Evolutionary conservation across 1,140 invertebrate species (phyloP), one percentile per base, ranked within the genome.

Genomic region (Bombus superbus): DNA sequence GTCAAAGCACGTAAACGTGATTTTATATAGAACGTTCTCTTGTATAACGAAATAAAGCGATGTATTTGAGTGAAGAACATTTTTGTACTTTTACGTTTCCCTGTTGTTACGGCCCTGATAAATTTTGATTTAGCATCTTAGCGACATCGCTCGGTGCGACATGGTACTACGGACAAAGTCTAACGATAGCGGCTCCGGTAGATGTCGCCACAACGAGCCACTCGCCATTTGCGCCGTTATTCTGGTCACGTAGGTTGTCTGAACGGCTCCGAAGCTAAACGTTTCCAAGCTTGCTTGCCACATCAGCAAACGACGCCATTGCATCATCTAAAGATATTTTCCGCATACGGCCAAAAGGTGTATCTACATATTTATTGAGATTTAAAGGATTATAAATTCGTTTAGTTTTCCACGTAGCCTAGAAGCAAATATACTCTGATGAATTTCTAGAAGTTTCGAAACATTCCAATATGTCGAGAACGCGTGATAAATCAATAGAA

Each of bases 241-340:
- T 73, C 77, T 71, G 73, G 81, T 86, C 83, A 87, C 84, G 89
- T 74, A 59, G 72, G 86, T 76, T 71, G 75, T 28, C 75, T 74
- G 76, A 73, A 87, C 85, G 71, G 40, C 59, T 84, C 57, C 59
- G 53, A 87, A 76, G 72, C 82, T 73, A 86, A 83, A 77, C 83
- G 72, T 75, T 83, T 83, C 75, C 74, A 76, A 44, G 74, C 62
- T 79, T 62, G 73, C 74, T 87, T 81, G 91, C 93, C 92, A 94
- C 92, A 94, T 94, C 93, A 92, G 89, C 93, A 94, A 87, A 90
- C 86, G 93, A 93, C 94, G 94, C 94, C 94, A 95, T 95, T 86
- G 42, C 57, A 72, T 77, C 73, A 59, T 59, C 44, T 66, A 75
- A 82, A 83, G 62, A 86, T 77, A 77, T 71, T 88, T 64, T n/a